Evolutionary conservation across 2,113 vertebrate species (phyloP).

Genomic region (Dryoscopus gambensis): DNA sequence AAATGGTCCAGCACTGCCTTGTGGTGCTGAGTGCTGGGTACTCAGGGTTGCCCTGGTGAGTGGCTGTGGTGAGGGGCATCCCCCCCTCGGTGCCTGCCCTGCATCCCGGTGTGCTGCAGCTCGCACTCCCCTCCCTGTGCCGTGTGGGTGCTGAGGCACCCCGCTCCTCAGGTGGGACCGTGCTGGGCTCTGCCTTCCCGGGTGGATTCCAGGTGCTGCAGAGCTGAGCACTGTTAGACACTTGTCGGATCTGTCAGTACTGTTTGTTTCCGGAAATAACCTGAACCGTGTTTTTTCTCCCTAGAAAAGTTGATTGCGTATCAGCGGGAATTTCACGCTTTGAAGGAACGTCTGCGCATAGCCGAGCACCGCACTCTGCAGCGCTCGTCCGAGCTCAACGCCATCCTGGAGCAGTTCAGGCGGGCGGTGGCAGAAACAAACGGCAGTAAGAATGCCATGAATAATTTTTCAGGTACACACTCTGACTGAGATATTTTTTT

Average conservation of each 20-base stretch:
- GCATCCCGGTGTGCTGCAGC: too few relatives aligned
- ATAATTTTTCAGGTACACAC: constrained; percentile 86
- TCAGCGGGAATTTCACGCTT: constrained; percentile 92
- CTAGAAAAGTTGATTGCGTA: constrained; percentile 93
- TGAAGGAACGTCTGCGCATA: constrained; percentile 94
- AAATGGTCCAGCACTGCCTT: neutral
- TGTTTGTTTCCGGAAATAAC: neutral
- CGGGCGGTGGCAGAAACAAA: constrained; percentile 90
- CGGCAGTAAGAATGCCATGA: constrained; percentile 84
- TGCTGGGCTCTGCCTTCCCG: neutral
- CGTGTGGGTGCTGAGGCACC: neutral
- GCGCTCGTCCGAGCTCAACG: constrained; percentile 91
- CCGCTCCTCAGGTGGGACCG: neutral
- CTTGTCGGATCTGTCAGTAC: neutral
- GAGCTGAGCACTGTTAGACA: neutral
- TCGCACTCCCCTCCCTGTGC: neutral
- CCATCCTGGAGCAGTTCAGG: constrained; percentile 90
- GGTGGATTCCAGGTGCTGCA: neutral
- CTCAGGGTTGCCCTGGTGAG: neutral
- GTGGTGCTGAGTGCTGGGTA: neutral
- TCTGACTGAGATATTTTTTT: neutral
- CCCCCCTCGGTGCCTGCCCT: fast-evolving
- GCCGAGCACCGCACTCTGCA: constrained; percentile 94
- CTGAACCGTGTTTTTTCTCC: neutral
- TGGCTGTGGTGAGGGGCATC: fast-evolving